These are phyloP conservation scores for Parapristionchus giblindavisi DNA, from an alignment of 2,888 invertebrate genomes.

Conservation along the genomic window DNA sequence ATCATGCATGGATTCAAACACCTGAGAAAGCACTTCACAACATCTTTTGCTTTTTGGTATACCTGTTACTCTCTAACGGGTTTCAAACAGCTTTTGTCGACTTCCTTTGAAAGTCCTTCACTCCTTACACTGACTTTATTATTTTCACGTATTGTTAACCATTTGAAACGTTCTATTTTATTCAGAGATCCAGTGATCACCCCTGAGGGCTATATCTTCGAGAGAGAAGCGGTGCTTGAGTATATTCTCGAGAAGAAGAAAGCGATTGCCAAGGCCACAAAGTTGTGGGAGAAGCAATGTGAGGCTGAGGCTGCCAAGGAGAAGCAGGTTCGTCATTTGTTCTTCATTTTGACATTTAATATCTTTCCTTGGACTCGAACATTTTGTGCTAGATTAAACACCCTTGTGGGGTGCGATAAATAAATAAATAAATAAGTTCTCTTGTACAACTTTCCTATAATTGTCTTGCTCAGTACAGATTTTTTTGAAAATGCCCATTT, in stretches of 20 bases:
- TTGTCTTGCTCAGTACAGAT: too few relatives aligned
- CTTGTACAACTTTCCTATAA: too few relatives aligned
- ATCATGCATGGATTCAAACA: too few relatives aligned
- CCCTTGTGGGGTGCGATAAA: too few relatives aligned
- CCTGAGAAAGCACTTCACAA: too few relatives aligned
- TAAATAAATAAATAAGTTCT: too few relatives aligned
- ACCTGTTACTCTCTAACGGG: too few relatives aligned
- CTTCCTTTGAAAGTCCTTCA: not conserved
- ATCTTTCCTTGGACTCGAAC: not conserved
- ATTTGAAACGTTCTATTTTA: too few relatives aligned
- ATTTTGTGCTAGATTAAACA: not conserved
- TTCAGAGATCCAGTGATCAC: conserved; percentile 66
- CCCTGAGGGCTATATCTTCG: conserved; percentile 88
- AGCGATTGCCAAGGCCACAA: conserved; percentile 86
- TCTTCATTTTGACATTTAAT: not conserved
- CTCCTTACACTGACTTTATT: conserved; percentile 29
- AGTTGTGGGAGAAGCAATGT: conserved; percentile 71
- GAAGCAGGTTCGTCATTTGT: conserved; percentile 37
- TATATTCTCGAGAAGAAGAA: conserved; percentile 93
- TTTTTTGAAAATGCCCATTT: too few relatives aligned
- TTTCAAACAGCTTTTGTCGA: too few relatives aligned
- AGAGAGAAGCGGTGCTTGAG: conserved; percentile 94
- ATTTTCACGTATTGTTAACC: not conserved
- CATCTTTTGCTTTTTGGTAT: too few relatives aligned
- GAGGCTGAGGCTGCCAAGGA: conserved; percentile 53